phyloP scores from a whole-genome alignment of 2,888 invertebrate species.

The Lasioglossum marginatum region DNA sequence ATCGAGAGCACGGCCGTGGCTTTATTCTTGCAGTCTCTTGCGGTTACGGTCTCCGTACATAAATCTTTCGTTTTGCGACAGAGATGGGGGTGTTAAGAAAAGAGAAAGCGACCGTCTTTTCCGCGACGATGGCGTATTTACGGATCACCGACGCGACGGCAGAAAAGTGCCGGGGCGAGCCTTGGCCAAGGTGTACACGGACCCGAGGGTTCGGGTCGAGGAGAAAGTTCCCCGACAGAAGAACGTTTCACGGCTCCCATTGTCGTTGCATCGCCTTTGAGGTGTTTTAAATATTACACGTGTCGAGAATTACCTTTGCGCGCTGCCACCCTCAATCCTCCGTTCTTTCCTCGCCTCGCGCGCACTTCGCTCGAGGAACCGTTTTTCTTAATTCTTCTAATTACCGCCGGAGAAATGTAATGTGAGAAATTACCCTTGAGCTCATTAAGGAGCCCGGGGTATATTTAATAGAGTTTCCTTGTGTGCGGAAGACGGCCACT shows the following conservation, averaged over 20 bases:
- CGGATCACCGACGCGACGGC: slow-evolving; percentile 26
- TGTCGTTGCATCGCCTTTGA: slow-evolving; percentile 56
- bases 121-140: slow-evolving; percentile 33
- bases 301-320: slow-evolving; percentile 25
- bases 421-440: slow-evolving; percentile 45
- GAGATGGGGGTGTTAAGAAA: slow-evolving; percentile 53
- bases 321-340: background rate
- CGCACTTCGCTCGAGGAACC: background rate
- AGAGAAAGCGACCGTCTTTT: slow-evolving; percentile 37
- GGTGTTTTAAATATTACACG: slow-evolving; percentile 58
- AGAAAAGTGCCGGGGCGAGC: slow-evolving; percentile 46
- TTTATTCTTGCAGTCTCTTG: slow-evolving; percentile 65
- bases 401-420: slow-evolving; percentile 29
- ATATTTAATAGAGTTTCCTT: slow-evolving; percentile 27
- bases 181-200: slow-evolving; percentile 22
- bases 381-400: slow-evolving; percentile 44
- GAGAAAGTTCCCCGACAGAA: slow-evolving; percentile 51
- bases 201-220: slow-evolving; percentile 22
- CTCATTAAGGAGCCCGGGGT: slow-evolving; percentile 22
- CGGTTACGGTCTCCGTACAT: slow-evolving; percentile 53
- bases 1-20: slow-evolving; percentile 63
- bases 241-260: slow-evolving; percentile 35
- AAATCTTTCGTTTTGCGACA: slow-evolving; percentile 52
- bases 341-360: background rate
- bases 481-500: slow-evolving; percentile 4